phyloP scores from a whole-genome alignment of 2,888 invertebrate genomes.

The Dicycla oo region DNA sequence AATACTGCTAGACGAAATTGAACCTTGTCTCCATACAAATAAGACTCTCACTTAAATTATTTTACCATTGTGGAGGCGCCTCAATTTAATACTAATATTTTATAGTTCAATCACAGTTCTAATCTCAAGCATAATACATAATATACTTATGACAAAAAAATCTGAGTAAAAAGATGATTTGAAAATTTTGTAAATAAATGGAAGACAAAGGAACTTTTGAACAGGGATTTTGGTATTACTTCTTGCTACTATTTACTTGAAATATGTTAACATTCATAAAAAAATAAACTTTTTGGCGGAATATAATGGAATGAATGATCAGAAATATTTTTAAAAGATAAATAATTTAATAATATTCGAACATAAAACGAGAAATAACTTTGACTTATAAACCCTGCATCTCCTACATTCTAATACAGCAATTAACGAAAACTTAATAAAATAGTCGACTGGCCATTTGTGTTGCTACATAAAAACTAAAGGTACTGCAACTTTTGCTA shows the following conservation, averaged over 20 bases:
- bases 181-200: neutral
- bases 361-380: constrained; percentile 17
- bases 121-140: constrained; percentile 3
- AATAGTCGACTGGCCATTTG: constrained; percentile 19
- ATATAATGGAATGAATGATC: constrained; percentile 37
- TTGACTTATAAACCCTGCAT: constrained; percentile 51
- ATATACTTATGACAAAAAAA: neutral
- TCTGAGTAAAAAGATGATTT: no score
- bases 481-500: constrained; percentile 26
- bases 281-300: constrained; percentile 9
- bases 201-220: constrained; percentile 11
- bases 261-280: constrained; percentile 2
- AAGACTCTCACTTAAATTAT: constrained; percentile 8
- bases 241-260: neutral
- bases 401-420: constrained; percentile 38
- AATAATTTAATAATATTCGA: neutral
- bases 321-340: neutral
- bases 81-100: neutral
- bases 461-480: constrained; percentile 24
- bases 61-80: neutral
- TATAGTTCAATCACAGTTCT: constrained; percentile 34
- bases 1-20: constrained; percentile 52
- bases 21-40: constrained; percentile 7
- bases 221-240: neutral
- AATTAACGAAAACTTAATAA: constrained; percentile 5